Conservation (phyloP, 2,888 invertebrate genomes). For the Craniophora ligustri region DNA sequence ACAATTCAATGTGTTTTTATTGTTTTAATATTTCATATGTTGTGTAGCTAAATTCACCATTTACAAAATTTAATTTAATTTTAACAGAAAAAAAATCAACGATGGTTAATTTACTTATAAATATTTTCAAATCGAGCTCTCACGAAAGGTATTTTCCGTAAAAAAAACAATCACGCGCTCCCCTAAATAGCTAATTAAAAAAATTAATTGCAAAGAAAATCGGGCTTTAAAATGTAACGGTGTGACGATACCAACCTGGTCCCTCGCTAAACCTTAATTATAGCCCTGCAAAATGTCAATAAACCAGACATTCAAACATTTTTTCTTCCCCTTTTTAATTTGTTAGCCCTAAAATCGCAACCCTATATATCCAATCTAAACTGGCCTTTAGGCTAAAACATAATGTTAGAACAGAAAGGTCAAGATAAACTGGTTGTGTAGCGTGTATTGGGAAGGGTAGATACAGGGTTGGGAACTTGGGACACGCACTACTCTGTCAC, state of each 20-base stretch:
- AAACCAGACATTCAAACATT: conserved; percentile 81
- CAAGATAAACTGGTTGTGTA: conserved; percentile 65
- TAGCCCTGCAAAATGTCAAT: conserved; percentile 85
- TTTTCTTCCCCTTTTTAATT: conserved; percentile 84
- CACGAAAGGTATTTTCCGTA: conserved; percentile 1
- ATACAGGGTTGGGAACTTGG: conserved; percentile 67
- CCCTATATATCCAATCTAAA: conserved; percentile 65
- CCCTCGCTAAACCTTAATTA: conserved; percentile 84
- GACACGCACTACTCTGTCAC: conserved; percentile 73
- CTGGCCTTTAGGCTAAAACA: conserved; percentile 33
- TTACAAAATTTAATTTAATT: no score
- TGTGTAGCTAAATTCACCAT: no score
- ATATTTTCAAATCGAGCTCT: conserved; percentile 2
- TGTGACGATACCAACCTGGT: conserved; percentile 73
- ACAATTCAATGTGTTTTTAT: no score
- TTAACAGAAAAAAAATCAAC: no score
- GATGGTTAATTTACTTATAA: not conserved
- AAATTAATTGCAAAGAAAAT: conserved; percentile 76
- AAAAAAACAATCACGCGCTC: conserved; percentile 45
- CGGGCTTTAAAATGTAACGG: conserved; percentile 77
- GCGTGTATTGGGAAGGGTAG: conserved; percentile 82
- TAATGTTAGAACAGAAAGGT: conserved; percentile 39
- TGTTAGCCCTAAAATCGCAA: conserved; percentile 85
- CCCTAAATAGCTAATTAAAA: conserved; percentile 63
- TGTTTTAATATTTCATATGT: no score